These are phyloP conservation scores for Auanema sp. DNA, from an alignment of 2,888 invertebrate genomes.

Conservation along the genomic window DNA sequence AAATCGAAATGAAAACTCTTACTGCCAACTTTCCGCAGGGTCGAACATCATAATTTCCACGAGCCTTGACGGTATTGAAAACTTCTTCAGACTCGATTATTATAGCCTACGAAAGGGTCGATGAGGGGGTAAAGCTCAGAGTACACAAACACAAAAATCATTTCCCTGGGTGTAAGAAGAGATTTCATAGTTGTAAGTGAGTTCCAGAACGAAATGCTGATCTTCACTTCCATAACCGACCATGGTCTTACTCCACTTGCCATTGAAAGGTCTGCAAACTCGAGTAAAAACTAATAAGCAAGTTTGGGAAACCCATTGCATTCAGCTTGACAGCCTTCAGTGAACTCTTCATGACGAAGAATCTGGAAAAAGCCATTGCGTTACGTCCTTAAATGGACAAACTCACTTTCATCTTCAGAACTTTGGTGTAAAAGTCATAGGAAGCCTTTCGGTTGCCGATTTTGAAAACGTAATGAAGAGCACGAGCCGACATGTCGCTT, in stretches of 20 bases:
- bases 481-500: slow-evolving; percentile 68
- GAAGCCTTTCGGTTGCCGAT: slow-evolving; percentile 84
- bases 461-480: slow-evolving; percentile 94
- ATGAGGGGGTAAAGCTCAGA: not conserved
- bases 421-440: slow-evolving; percentile 82
- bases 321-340: slow-evolving; percentile 91
- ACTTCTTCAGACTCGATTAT: slow-evolving; percentile 80
- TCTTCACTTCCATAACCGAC: slow-evolving; percentile 95
- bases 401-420: slow-evolving; percentile 89
- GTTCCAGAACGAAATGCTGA: slow-evolving; percentile 88
- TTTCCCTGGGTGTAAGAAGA: slow-evolving; percentile 84
- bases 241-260: slow-evolving; percentile 99
- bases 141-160: slow-evolving; percentile 73
- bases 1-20: slow-evolving; percentile 63
- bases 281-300: no score
- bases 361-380: slow-evolving; percentile 17
- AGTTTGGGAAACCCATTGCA: slow-evolving; percentile 81
- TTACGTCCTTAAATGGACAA: slow-evolving; percentile 13
- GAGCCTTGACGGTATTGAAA: slow-evolving; percentile 29
- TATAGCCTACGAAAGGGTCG: slow-evolving; percentile 72
- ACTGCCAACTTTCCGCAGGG: slow-evolving; percentile 67
- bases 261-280: slow-evolving; percentile 83
- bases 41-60: slow-evolving; percentile 7
- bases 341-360: slow-evolving; percentile 91
- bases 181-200: slow-evolving; percentile 95